Evolutionary conservation across 1,140 invertebrate genomes (phyloP).

Genomic region (Habropoda laboriosa): DNA sequence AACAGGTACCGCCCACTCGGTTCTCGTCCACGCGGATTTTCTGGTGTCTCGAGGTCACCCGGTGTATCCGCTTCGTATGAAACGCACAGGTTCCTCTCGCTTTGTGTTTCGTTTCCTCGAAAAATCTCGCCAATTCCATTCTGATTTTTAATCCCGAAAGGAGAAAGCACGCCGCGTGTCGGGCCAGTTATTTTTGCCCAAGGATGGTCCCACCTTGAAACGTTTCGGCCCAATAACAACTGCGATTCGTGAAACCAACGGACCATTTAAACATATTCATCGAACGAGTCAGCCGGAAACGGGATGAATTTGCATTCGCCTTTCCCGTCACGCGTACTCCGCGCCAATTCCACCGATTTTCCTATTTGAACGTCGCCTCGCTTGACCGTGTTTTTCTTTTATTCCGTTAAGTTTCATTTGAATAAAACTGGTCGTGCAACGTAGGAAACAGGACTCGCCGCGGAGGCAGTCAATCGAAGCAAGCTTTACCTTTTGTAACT

Average conservation of each 20-base stretch:
- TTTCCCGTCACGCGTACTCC: not conserved
- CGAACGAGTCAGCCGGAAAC: constrained; percentile 45
- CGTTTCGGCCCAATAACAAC: not conserved
- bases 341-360: not conserved
- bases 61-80: constrained; percentile 62
- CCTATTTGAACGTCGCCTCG: not conserved
- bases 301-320: constrained; percentile 24
- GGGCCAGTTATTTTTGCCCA: not conserved
- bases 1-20: constrained; percentile 69
- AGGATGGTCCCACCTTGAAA: not conserved
- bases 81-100: constrained; percentile 34
- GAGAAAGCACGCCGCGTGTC: not conserved
- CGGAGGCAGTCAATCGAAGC: constrained; percentile 22
- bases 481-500: constrained; percentile 42
- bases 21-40: constrained; percentile 67
- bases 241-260: not conserved
- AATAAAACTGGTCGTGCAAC: constrained; percentile 28
- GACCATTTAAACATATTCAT: not conserved
- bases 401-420: not conserved
- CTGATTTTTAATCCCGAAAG: not conserved
- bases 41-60: constrained; percentile 72
- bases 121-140: constrained; percentile 28
- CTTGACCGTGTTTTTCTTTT: not conserved
- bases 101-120: constrained; percentile 5
- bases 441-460: constrained; percentile 21